Conservation (phyloP, 37 sponge, comb jelly and placozoan species). For the Aplysina aerophoba region DNA sequence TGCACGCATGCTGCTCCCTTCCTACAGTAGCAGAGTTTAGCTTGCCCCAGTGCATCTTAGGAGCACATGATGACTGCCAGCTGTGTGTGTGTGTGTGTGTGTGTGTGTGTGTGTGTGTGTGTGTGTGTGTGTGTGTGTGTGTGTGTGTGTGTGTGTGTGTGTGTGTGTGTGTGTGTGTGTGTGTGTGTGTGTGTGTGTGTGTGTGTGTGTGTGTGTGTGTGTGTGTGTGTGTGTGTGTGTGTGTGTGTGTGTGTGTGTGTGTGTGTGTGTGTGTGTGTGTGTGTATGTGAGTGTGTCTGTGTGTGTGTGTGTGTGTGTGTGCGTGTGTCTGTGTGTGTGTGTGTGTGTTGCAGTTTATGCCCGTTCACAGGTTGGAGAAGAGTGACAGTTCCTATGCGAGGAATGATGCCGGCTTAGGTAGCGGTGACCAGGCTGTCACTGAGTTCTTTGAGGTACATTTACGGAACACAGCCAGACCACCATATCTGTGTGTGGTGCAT, state of each 20-base stretch:
- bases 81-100: neutral
- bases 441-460: constrained; percentile 33
- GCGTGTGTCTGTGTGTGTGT: neutral
- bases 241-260: constrained; percentile 28
- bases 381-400: neutral
- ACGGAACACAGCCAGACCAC: neutral
- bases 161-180: neutral
- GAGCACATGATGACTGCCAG: too few relatives aligned
- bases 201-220: neutral
- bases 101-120: neutral
- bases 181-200: neutral
- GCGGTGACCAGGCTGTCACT: neutral
- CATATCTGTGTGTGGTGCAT: constrained; percentile 2
- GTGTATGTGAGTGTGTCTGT: constrained; percentile 26
- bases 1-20: neutral
- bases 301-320: neutral
- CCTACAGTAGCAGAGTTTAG: neutral
- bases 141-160: neutral
- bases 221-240: neutral
- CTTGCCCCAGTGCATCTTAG: neutral
- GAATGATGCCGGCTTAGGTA: neutral
- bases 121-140: neutral
- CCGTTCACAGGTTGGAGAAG: neutral
- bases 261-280: constrained; percentile 30
- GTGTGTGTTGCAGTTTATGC: neutral